Evolutionary conservation across 1,140 invertebrate species (phyloP).

Genomic region (Rhopalosiphum maidis): DNA sequence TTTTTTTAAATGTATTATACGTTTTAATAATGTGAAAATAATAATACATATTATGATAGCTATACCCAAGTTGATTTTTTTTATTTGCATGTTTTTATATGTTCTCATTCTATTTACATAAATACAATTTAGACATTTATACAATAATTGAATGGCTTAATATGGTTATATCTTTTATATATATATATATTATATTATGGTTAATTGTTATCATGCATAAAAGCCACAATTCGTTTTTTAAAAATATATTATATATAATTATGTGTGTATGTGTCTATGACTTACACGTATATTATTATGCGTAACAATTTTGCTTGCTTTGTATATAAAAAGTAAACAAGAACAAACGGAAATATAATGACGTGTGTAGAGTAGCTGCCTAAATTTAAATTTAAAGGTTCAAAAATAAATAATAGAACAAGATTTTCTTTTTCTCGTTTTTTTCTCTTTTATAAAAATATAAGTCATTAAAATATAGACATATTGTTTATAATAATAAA

Average conservation of each 20-base stretch:
- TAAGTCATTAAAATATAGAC: no score
- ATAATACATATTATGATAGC: neutral
- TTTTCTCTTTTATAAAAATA: no score
- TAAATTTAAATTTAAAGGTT: neutral
- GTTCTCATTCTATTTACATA: neutral
- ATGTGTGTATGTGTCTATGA: neutral
- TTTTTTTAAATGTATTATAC: neutral
- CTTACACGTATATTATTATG: neutral
- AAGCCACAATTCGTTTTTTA: neutral
- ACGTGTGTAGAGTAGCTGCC: neutral
- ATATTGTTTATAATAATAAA: no score
- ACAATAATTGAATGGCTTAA: neutral
- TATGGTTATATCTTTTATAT: neutral
- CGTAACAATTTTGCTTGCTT: neutral
- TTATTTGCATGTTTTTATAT: neutral
- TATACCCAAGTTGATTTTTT: neutral
- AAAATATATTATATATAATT: neutral
- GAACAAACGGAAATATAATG: neutral
- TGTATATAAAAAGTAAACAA: neutral
- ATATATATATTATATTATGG: neutral
- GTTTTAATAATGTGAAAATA: neutral
- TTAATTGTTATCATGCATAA: neutral
- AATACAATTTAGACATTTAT: neutral
- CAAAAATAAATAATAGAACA: neutral
- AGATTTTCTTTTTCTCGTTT: no score